Conservation (phyloP, 2,113 vertebrate species). For the Esox niger region DNA sequence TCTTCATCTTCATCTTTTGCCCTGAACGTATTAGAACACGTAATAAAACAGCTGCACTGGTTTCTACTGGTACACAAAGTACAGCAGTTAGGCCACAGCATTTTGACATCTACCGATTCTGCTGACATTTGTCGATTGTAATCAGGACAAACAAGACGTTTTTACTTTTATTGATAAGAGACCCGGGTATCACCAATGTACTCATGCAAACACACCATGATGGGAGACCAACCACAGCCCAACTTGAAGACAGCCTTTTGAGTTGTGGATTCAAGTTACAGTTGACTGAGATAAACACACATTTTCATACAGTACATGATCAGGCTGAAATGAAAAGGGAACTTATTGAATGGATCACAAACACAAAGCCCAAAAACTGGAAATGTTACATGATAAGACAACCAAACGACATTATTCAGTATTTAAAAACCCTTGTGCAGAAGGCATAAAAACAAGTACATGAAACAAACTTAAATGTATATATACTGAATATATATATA, state of each 20-base stretch:
- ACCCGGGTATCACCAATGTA: slow-evolving; percentile 22
- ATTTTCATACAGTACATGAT: not conserved
- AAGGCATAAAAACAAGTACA: slow-evolving; percentile 58
- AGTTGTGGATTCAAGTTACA: slow-evolving; percentile 44
- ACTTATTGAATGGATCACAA: not conserved
- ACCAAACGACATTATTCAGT: slow-evolving; percentile 37
- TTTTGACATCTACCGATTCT: not conserved
- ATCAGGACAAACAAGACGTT: slow-evolving; percentile 13
- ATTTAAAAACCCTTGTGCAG: slow-evolving; percentile 38
- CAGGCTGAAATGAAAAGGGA: not conserved
- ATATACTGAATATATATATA: slow-evolving; percentile 29
- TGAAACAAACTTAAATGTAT: slow-evolving; percentile 24
- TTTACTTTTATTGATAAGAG: slow-evolving; percentile 64
- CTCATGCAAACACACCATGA: slow-evolving; percentile 56
- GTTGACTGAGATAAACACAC: not conserved
- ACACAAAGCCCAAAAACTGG: not conserved
- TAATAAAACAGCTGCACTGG: slow-evolving; percentile 28
- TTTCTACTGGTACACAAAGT: slow-evolving; percentile 34
- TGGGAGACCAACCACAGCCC: slow-evolving; percentile 54
- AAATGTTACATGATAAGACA: slow-evolving; percentile 3
- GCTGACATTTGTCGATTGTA: not conserved
- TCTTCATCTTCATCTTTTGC: no score
- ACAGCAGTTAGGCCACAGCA: slow-evolving; percentile 39
- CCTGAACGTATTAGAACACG: not conserved
- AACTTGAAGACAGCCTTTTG: slow-evolving; percentile 65